Base-by-base conservation (phyloP, 2,113 vertebrate species). In the Glaucomys volans region DNA sequence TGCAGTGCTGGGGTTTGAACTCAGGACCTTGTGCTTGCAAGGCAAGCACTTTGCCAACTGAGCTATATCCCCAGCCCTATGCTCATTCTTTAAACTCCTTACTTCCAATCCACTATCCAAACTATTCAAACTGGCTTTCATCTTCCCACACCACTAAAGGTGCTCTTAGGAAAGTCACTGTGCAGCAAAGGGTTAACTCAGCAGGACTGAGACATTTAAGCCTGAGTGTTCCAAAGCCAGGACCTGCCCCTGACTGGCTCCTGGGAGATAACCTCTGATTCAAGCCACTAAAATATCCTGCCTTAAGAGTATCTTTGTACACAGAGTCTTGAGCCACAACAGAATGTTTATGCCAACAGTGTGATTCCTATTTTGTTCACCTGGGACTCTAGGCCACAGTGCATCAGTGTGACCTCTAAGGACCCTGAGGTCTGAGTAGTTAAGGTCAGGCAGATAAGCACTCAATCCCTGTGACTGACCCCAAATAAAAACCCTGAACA, bases 331-430 rank as follows among this genome's bases (percentile, higher is more conserved):
- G 64, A 37, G 28, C 26, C 69, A 62, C 42, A 57, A 72, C 26
- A 71, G 85, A 94, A 4, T 77, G n/a, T 79, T 96, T 79, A 90
- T 2, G 28, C 72, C 59, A 88, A 92, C 18, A 52, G 37, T 50
- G 37, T 92, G 69, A 87, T 79, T 90, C 89, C 64, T 59, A 79
- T 69, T 91, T 85, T 94, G 16, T 91, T 82, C 37, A 80, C 47
- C 42, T 52, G 69, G 28, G 12, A 28, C 16, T 17, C 16, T 64
- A 3, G 40, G 30, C 14, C 35, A 90, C 35, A 16, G 8, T 50
- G 5, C 57, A 89, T 54, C 52, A 76, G 59, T 66, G 22, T 92
- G 62, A 66, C 32, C 9, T 92, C 62, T 26, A 52, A 28, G 20
- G n/a, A 28, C 8, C 3, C 42, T 40, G 37, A 95, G 37, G 69